Evolutionary conservation across 2,113 vertebrate species (phyloP), one percentile per base, ranked within the genome.

Genomic region (Aldabrachelys gigantea): DNA sequence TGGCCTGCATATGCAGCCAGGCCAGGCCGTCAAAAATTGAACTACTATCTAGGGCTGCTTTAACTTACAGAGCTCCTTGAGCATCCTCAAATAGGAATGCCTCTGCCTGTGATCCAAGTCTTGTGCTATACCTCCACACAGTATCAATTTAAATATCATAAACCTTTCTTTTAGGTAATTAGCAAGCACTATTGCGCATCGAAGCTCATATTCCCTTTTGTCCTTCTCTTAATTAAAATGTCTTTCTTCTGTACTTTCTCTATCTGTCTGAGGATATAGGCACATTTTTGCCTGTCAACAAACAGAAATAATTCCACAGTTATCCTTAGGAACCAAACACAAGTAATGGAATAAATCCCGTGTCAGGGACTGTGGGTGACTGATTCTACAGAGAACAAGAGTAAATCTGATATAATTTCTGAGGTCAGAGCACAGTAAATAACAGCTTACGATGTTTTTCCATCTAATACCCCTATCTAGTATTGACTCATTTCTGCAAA

Each of bases 391-490:
- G 92, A 91, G 84, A 54, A n/a, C 50, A 90, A 85, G 86, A 89
- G 91, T 50, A 82, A 91, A 81, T 94, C 90, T 93, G 44, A 93
- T 86, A 91, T 5, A 0, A 27, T 85, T 95, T 95, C 91, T 94
- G 81, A 84, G 94, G 88, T 96, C 96, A 97, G 62, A 80, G 69
- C 81, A 90, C 41, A 52, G 56, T 83, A 97, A 97, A 94, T 44
- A 94, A 72, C 22, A 92, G 50, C 1, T 93, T 88, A 62, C 69
- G 56, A 6, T 95, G 5, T 0, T 96, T 86, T 88, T 41, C 22
- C 24, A 10, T 89, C 52, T 75, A 75, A 88, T 93, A 52, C 56
- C 69, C 16, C 2, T 94, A 82, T 79, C 41, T 81, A 89, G 5
- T 80, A 90, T 38, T 44, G 86, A 87, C 92, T 94, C 31, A 92